Conservation (phyloP, 1,140 invertebrate genomes). For the Neodiprion fabricii region DNA sequence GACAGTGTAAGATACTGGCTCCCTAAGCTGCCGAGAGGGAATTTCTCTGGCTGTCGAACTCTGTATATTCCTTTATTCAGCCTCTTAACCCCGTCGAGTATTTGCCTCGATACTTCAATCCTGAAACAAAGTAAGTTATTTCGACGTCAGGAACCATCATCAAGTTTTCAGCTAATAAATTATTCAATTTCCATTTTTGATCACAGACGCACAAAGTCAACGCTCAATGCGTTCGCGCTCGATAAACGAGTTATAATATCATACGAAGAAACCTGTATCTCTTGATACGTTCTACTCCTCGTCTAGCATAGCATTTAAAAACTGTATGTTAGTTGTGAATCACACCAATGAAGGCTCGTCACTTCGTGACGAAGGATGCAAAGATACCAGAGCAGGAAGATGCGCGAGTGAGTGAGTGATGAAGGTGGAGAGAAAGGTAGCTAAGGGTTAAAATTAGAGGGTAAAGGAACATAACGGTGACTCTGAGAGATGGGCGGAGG, state of each 20-base stretch:
- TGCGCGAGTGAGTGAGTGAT: neutral
- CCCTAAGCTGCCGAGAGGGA: neutral
- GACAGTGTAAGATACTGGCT: neutral
- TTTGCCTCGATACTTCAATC: neutral
- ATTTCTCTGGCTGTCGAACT: neutral
- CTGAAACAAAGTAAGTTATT: neutral
- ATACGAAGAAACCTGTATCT: too few species aligned
- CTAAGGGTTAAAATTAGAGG: neutral
- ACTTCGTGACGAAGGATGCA: neutral
- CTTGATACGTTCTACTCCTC: too few species aligned
- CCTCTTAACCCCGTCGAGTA: neutral
- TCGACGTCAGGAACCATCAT: neutral
- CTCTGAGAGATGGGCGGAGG: neutral
- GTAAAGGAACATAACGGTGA: neutral
- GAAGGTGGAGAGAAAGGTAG: neutral
- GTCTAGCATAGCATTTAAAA: too few species aligned
- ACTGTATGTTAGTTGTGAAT: too few species aligned
- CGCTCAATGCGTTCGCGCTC: too few species aligned
- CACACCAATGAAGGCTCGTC: neutral
- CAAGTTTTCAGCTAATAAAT: neutral
- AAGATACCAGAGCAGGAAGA: neutral
- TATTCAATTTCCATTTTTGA: neutral
- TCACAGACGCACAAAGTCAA: too few species aligned
- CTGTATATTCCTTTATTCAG: neutral
- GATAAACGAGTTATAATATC: too few species aligned